Base-by-base conservation (phyloP, 2,888 invertebrate species). In the Rotaria macrura region DNA sequence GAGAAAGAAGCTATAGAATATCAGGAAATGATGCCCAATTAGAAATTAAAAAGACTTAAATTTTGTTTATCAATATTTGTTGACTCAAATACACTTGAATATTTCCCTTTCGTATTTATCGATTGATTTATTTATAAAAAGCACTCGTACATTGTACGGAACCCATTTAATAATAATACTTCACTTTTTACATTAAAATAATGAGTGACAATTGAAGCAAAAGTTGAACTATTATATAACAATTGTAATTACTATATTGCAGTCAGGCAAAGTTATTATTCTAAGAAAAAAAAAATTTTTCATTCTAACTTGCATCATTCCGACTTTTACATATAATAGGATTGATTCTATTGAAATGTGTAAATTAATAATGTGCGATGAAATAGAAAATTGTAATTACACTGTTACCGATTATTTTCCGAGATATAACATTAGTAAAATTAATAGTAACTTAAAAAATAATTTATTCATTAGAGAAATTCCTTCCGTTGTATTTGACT, bases 101-200 rank as follows among this genome's bases (percentile, higher is more conserved):
- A 23, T 52, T 52, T 52, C 7, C 23, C 23, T 52, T 52, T 52
- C 3, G 23, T 23, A 7, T 23, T 52, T 52, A 23, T 52, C 52
- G 23, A 52, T 25, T n/a, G 29, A 29, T 2, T 57, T 57, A 57
- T 2, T 57, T 57, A 29, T 57, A 10, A 57, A 29, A 57, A 29
- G 55, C 14, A 65, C 17, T 17, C 17, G 20, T 17, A 20, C 5
- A 20, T 34, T 38, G 17, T 65, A 14, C 20, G 34, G 38, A 34
- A 4, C 65, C 34, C 34, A 17, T 65, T 65, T 65, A 65, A 65
- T 65, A 65, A 34, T 34, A 65, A 14, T 65, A 29, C 20, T 34
- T 65, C 65, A 65, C 34, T 65, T 65, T 65, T 65, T 29, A 65
- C 65, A 65, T 65, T 65, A 65, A 65, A 65, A 65, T 34, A 65